A percentile compares a stretch with the other conserved stretches of the same genome.
Evolutionary conservation across 2,113 vertebrate species (phyloP).

Genomic region (Sciurus niger): DNA sequence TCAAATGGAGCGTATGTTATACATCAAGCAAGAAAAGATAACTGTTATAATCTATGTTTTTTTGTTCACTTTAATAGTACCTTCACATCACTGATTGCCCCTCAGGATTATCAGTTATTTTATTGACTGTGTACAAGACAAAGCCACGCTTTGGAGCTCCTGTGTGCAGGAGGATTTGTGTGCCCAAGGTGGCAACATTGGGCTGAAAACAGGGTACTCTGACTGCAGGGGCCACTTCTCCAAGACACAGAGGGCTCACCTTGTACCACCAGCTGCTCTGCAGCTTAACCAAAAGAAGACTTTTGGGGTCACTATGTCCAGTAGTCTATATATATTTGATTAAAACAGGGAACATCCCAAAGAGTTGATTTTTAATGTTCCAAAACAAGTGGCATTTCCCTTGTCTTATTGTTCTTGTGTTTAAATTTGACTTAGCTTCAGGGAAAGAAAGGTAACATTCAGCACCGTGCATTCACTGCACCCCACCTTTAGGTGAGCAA

Average conservation of each 20-base stretch:
- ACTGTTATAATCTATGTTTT: conserved; percentile 79
- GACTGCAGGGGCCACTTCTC: conserved; percentile 18
- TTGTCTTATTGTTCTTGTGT: background rate
- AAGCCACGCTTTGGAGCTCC: conserved; percentile 62
- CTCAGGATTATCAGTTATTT: conserved; percentile 74
- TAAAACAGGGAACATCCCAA: background rate
- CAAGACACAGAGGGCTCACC: background rate
- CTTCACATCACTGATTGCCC: conserved; percentile 70
- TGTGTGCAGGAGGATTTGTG: conserved; percentile 7
- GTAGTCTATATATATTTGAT: background rate
- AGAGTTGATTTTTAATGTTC: conserved; percentile 56
- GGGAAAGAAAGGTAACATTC: background rate
- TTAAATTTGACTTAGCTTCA: background rate
- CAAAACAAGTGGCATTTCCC: conserved; percentile 46
- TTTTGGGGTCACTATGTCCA: background rate
- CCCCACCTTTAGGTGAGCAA: background rate
- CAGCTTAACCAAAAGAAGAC: background rate
- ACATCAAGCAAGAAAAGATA: conserved; percentile 84
- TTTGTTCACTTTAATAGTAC: conserved; percentile 74
- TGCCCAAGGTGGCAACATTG: background rate
- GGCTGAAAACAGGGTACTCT: conserved; percentile 58
- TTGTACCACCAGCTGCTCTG: no score
- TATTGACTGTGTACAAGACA: conserved; percentile 69
- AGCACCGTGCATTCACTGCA: background rate
- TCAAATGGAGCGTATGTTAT: conserved; percentile 77